Evolutionary conservation across 2,888 invertebrate species (phyloP).

Genomic region (Rhingia rostrata): DNA sequence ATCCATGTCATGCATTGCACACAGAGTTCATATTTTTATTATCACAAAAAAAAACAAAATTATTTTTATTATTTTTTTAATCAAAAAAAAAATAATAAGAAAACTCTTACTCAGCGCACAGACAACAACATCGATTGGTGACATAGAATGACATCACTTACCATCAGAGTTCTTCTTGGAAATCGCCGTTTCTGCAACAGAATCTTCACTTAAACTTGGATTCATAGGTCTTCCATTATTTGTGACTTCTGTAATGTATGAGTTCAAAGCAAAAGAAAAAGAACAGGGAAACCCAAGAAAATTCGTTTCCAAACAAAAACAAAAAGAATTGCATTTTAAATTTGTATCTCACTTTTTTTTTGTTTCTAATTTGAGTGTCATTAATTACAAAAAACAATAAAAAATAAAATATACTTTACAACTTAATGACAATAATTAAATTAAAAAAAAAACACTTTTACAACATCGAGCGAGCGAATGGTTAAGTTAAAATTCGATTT

Average conservation of each 20-base stretch:
- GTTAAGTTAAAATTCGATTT: constrained; percentile 33
- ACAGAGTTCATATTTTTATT: constrained; percentile 6
- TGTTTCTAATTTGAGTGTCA: constrained; percentile 35
- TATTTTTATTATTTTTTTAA: constrained; percentile 15
- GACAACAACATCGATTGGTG: constrained; percentile 76
- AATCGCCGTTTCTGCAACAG: constrained; percentile 90
- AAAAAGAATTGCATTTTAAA: constrained; percentile 19
- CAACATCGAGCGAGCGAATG: constrained; percentile 73
- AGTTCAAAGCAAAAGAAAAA: constrained; percentile 76
- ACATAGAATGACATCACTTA: constrained; percentile 84
- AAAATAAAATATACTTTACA: constrained; percentile 24
- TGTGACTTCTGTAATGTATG: constrained; percentile 83
- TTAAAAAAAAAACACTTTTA: constrained; percentile 49
- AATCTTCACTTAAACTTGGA: constrained; percentile 92
- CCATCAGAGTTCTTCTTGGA: constrained; percentile 93
- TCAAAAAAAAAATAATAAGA: constrained; percentile 14
- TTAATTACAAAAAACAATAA: constrained; percentile 35
- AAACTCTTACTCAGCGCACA: constrained; percentile 73
- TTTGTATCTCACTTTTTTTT: constrained; percentile 30
- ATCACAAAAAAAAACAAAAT: constrained; percentile 4
- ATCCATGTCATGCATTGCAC: constrained; percentile 34
- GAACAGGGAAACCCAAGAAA: constrained; percentile 47
- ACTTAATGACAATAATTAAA: constrained; percentile 54
- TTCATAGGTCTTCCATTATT: constrained; percentile 85
- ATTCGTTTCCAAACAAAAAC: constrained; percentile 37